Evolutionary conservation across 2,113 vertebrate species (phyloP), one percentile per base, ranked within the genome.

Genomic region (Heterotis niloticus): DNA sequence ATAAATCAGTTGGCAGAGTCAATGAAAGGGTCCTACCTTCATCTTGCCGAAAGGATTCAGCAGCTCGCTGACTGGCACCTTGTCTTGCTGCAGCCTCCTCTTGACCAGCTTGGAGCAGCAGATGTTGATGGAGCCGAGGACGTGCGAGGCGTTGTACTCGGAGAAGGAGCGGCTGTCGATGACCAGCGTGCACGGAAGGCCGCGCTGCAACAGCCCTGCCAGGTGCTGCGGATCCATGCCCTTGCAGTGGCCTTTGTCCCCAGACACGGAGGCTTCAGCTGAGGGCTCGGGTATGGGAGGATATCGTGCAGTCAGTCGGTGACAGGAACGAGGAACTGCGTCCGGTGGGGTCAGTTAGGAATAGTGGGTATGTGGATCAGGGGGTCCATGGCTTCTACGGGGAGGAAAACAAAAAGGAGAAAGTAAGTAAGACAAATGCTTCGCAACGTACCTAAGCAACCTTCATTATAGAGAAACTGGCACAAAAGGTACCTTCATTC

Each of bases 51-150:
- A 90, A 0, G 95, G 96, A 83, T 97, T 96, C 88, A 99, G 94
- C 82, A 99, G 94, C 86, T 99, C 97, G 0, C 93, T 94, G 82
- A 99, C 94, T 44, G 94, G 96, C 84, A 99, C 95, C 78, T 95
- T 96, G 92, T 97, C 96, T 88, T 99, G 96, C 90, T 96, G 97
- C 85, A 99, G 94, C 69, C 97, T 91, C 77, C 97, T 93, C 89
- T 96, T 98, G 85, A 99, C 94, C 17, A 99, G 91, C 90, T 98
- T 98, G 85, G 97, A 99, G 88, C 96, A 96, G 93, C 96, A 98
- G 86, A 99, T 93, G 78, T 98, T 99, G 86, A 98, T 90, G 0
- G 97, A 95, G 29, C 94, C 93, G 77, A 98, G 94, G 79, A 98
- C 95, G 1, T 99, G 97, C 24, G 93, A 95, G 18, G 95, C 94